Percentiles rank a stretch among this genome's conserved stretches.
These are phyloP conservation scores for Anguilla anguilla DNA, from an alignment of 2,797 vertebrate species.

Conservation along the genomic window DNA sequence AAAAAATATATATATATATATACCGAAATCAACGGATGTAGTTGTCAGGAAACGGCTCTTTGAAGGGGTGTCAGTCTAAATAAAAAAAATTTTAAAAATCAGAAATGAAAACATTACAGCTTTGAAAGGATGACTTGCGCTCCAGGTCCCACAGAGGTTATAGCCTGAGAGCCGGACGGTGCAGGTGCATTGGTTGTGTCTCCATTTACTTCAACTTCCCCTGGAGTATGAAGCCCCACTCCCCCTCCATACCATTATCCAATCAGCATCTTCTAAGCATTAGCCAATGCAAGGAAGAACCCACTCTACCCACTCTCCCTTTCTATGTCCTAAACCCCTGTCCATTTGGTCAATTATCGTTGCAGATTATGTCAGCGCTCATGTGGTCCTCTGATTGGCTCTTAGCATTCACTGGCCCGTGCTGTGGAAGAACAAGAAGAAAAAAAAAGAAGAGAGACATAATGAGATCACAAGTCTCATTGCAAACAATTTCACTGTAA, in stretches of 20 bases:
- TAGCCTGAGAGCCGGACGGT: not conserved
- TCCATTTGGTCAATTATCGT: not conserved
- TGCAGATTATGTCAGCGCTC: not conserved
- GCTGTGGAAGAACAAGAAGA: slow-evolving; percentile 39
- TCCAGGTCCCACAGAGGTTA: slow-evolving; percentile 8
- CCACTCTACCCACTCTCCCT: not conserved
- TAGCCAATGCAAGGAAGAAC: not conserved
- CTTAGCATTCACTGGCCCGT: slow-evolving; percentile 55
- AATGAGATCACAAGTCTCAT: not conserved
- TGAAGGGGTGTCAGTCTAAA: slow-evolving; percentile 1
- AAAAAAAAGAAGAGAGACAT: not conserved
- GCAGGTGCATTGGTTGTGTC: slow-evolving; percentile 3
- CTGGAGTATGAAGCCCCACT: not conserved
- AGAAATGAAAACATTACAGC: not conserved
- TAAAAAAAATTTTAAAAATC: not conserved
- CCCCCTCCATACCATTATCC: not conserved
- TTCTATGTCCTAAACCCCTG: not conserved
- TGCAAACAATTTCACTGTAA: not conserved
- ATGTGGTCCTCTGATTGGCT: not conserved
- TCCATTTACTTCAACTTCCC: not conserved
- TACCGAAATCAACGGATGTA: not conserved
- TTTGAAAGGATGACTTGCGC: slow-evolving; percentile 22
- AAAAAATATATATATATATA: too few relatives aligned
- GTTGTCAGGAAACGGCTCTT: slow-evolving; percentile 4
- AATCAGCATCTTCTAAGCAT: slow-evolving; percentile 1